Evolutionary conservation across 2,888 invertebrate species (phyloP).

Genomic region (Polyommatus icarus): DNA sequence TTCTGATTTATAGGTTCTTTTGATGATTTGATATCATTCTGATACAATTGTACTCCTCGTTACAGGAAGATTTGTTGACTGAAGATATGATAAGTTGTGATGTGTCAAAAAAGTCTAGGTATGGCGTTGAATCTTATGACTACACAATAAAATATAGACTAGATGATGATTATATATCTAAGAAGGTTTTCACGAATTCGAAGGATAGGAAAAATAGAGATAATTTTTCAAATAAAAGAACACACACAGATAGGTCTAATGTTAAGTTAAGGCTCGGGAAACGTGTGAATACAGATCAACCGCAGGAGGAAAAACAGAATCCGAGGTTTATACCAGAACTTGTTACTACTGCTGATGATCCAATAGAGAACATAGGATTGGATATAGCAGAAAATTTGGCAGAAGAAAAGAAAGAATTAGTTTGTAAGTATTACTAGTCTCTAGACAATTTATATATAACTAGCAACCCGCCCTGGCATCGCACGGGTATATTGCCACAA

Average conservation of each 20-base stretch:
- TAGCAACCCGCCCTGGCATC: too few species aligned
- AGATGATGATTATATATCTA: slow-evolving; percentile 72
- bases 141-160: slow-evolving; percentile 83
- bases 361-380: slow-evolving; percentile 81
- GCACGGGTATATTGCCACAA: too few species aligned
- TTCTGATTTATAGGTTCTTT: too few species aligned
- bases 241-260: slow-evolving; percentile 80
- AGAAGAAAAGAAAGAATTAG: slow-evolving; percentile 87
- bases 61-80: slow-evolving; percentile 89
- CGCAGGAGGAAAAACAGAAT: slow-evolving; percentile 74
- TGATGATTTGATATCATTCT: too few species aligned
- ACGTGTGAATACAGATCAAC: slow-evolving; percentile 65
- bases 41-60: slow-evolving; percentile 39
- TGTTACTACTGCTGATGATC: slow-evolving; percentile 68
- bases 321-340: slow-evolving; percentile 82
- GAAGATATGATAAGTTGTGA: slow-evolving; percentile 89
- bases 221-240: slow-evolving; percentile 77
- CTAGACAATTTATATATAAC: not conserved
- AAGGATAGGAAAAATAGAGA: slow-evolving; percentile 50
- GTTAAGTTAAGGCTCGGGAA: slow-evolving; percentile 79
- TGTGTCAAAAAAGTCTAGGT: slow-evolving; percentile 83
- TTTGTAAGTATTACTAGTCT: slow-evolving; percentile 73
- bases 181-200: slow-evolving; percentile 61
- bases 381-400: slow-evolving; percentile 87
- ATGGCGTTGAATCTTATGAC: slow-evolving; percentile 90